Conservation (phyloP, 2,888 invertebrate genomes). For the Philereme transversata region DNA sequence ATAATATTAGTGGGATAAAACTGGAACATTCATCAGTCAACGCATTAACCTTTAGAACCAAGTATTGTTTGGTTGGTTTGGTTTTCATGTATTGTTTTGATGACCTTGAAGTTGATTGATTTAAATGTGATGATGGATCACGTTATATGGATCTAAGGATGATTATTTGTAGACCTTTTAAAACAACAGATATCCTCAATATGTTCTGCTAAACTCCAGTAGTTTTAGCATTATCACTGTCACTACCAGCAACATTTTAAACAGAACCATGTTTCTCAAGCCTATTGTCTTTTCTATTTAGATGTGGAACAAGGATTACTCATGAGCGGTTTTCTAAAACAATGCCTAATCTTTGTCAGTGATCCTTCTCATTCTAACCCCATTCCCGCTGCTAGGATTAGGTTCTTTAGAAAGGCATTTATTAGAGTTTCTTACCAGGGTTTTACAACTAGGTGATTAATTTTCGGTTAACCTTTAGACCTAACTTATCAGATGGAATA, state of each 20-base stretch:
- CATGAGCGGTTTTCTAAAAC: constrained; percentile 18
- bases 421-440: no score
- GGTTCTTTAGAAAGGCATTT: background rate
- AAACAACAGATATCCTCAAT: no score
- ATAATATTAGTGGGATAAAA: background rate
- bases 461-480: no score
- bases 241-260: background rate
- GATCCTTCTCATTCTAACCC: constrained; percentile 9
- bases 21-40: constrained; percentile 7
- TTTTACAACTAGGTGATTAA: no score
- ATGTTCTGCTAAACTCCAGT: no score
- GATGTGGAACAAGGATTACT: constrained; percentile 18
- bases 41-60: constrained; percentile 18
- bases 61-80: constrained; percentile 14
- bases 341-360: constrained; percentile 7
- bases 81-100: constrained; percentile 9
- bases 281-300: constrained; percentile 16
- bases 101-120: constrained; percentile 16
- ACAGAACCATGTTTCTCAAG: constrained; percentile 18
- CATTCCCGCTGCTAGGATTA: constrained; percentile 1
- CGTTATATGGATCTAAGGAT: no score
- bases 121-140: constrained; percentile 4
- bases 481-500: background rate
- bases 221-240: no score
- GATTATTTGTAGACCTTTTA: no score